phyloP scores from a whole-genome alignment of 2,888 invertebrate genomes.

The Stenchaetothrips biformis region DNA sequence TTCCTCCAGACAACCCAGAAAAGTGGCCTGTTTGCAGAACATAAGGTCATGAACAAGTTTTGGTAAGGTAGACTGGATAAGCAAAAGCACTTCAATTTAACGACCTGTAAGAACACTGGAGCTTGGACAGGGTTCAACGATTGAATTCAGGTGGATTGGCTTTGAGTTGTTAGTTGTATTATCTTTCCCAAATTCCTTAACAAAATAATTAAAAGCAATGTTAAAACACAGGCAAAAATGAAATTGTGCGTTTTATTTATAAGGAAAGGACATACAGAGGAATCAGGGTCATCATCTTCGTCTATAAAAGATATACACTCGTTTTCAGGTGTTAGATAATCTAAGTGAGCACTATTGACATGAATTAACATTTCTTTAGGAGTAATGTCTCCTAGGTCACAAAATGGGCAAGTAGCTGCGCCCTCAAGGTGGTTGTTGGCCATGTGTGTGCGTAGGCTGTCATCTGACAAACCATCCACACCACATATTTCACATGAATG shows the following conservation, averaged over 20 bases:
- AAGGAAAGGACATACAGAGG: not conserved
- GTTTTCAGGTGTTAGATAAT: conserved; percentile 73
- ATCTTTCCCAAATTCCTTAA: not conserved
- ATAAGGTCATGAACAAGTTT: conserved; percentile 2
- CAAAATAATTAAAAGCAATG: not conserved
- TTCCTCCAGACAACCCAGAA: conserved; percentile 40
- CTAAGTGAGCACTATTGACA: conserved; percentile 78
- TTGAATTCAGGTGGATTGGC: not conserved
- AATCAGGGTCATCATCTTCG: conserved; percentile 51
- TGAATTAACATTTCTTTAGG: conserved; percentile 71
- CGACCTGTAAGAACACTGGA: not conserved
- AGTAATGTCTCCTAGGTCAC: conserved; percentile 67
- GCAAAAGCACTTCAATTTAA: conserved; percentile 28
- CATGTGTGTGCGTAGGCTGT: conserved; percentile 73
- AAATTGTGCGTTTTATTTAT: not conserved
- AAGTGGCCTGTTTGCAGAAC: conserved; percentile 40
- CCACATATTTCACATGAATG: conserved; percentile 81
- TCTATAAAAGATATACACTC: conserved; percentile 74
- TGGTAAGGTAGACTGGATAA: no score
- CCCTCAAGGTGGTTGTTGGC: conserved; percentile 73
- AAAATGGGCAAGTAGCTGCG: conserved; percentile 74
- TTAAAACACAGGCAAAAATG: not conserved
- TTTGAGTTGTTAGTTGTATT: not conserved
- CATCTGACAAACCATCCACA: conserved; percentile 72
- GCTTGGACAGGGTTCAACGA: not conserved